Percentiles rank a stretch among this genome's conserved stretches.
These are phyloP conservation scores for Bothrops jararaca DNA, from an alignment of 2,113 vertebrate species.

Conservation along the genomic window DNA sequence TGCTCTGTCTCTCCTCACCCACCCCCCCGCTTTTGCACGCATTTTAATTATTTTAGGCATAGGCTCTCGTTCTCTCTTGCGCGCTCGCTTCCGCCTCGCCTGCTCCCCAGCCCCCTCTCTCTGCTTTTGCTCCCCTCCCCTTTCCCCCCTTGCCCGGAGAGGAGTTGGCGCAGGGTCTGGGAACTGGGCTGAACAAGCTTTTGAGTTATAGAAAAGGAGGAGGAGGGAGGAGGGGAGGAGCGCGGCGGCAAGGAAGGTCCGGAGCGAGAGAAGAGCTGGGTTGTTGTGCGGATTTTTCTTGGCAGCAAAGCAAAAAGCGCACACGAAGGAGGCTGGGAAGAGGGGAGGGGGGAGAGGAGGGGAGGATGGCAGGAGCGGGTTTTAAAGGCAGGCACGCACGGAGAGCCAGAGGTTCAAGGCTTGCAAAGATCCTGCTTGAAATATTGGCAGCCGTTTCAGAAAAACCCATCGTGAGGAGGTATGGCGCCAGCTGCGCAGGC, in stretches of 20 bases:
- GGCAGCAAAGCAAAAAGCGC: not conserved
- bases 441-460: not conserved
- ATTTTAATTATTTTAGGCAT: not conserved
- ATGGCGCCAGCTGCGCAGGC: not conserved
- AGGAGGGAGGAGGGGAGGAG: not conserved
- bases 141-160: conserved; percentile 82
- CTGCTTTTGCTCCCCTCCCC: conserved; percentile 59
- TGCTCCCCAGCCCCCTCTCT: not conserved
- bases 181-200: conserved; percentile 65
- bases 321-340: not conserved
- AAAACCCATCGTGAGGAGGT: too few species aligned
- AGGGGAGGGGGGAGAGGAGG: not conserved
- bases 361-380: not conserved
- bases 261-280: not conserved
- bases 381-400: not conserved
- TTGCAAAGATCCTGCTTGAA: not conserved
- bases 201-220: conserved; percentile 57
- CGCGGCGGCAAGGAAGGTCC: not conserved
- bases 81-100: not conserved
- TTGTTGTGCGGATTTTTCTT: not conserved
- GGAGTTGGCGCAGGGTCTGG: conserved; percentile 80
- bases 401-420: not conserved
- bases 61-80: not conserved
- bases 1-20: not conserved
- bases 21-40: not conserved